Evolutionary conservation across 2,113 vertebrate species (phyloP).

Genomic region (Chascanopsetta lugubris): DNA sequence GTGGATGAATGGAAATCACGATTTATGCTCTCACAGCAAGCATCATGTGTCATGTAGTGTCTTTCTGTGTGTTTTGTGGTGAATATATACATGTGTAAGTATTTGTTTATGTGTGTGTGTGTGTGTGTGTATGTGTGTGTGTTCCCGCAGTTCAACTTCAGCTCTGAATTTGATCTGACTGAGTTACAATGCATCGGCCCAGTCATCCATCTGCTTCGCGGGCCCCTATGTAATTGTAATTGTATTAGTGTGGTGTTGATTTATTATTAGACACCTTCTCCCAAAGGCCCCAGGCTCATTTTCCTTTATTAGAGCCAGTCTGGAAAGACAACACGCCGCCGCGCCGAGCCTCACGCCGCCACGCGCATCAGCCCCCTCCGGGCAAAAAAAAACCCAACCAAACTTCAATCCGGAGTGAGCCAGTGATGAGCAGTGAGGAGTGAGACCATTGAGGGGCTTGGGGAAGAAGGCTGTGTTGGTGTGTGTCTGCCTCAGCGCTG

Average conservation of each 20-base stretch:
- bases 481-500: too few species aligned
- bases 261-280: slow-evolving; percentile 68
- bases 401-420: slow-evolving; percentile 47
- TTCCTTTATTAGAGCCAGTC: slow-evolving; percentile 65
- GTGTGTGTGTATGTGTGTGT: slow-evolving; percentile 4
- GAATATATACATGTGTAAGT: neutral
- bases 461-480: too few species aligned
- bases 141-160: neutral
- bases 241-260: slow-evolving; percentile 67
- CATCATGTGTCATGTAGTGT: slow-evolving; percentile 13
- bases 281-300: slow-evolving; percentile 66
- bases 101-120: neutral
- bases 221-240: slow-evolving; percentile 53
- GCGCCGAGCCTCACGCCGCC: slow-evolving; percentile 28
- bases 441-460: slow-evolving; percentile 10
- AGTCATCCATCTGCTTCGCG: slow-evolving; percentile 47
- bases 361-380: slow-evolving; percentile 18
- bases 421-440: slow-evolving; percentile 39
- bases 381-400: neutral
- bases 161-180: neutral
- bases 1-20: neutral
- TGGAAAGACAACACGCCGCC: slow-evolving; percentile 55
- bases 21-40: slow-evolving; percentile 31
- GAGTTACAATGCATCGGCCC: slow-evolving; percentile 30
- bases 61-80: neutral